Evolutionary conservation across 53 echinoderm and acorn worm species (phyloP), one percentile per base, ranked within the genome.

Genomic region (Patiria pectinifera): DNA sequence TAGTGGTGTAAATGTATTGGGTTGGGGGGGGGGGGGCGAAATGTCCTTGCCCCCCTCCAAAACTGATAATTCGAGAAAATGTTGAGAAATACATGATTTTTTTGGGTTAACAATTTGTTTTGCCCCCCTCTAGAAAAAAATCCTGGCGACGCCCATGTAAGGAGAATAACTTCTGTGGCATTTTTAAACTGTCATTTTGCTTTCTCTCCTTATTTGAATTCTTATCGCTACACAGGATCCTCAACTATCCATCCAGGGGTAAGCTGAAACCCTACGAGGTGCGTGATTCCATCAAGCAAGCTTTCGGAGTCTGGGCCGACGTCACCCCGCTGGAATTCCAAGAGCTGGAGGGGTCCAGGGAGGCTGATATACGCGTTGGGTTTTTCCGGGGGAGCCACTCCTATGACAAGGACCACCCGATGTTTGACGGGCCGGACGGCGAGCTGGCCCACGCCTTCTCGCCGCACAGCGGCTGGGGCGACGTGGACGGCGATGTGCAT

Each of bases 361-460:
- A 93, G 89, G 92, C 91, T 5, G 80, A 94, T 45, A 93, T 97
- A 35, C 94, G 95, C 12, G 91, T 97, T 22, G 94, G 92, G 19
- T 97, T 97, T 85, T 78, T 94, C 78, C 93, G 92, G 87, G 97
- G 95, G 62, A 93, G 92, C 46, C 97, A 97, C 82, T 85, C 94
- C 22, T 47, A 53, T 62, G 97, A 97, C 83, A 94, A 91, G 87
- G 97, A 97, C 83, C 97, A 97, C 14, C 97, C 97, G 53, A 83
- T 86, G 72, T 97, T 97, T 72, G 97, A 97, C 78, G 97, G 97
- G 24, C 93, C 95, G 83, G 93, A 94, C 49, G 97, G 97, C 44
- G 96, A 96, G 83, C 91, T 97, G 70, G 97, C 97, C 13, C 97
- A 97, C 91, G 97, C 97, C 70, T 97, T 97, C 94, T 92, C 95